Conservation (phyloP, 2,888 invertebrate species). For the Linnaemya tessellans region DNA sequence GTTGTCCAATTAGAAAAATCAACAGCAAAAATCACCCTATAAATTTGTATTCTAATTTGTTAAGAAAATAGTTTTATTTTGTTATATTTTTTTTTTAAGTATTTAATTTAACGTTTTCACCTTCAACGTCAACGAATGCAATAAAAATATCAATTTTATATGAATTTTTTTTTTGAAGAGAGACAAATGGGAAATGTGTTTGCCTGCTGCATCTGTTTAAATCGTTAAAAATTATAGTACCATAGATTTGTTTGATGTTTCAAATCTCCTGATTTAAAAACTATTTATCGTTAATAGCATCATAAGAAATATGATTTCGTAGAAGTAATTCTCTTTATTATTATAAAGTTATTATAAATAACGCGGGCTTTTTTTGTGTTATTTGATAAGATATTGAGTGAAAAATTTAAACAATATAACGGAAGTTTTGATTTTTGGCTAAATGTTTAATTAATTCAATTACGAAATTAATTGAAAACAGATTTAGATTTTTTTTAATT, state of each 20-base stretch:
- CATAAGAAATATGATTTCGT: too few species aligned
- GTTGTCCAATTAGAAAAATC: not conserved
- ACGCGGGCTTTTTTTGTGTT: too few species aligned
- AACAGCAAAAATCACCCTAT: not conserved
- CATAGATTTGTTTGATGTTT: not conserved
- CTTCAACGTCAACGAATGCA: not conserved
- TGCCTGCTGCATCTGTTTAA: not conserved
- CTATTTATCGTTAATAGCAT: not conserved
- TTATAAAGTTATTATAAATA: too few species aligned
- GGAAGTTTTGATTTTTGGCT: too few species aligned
- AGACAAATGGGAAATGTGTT: not conserved
- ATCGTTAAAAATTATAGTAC: not conserved
- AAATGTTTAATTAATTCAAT: too few species aligned
- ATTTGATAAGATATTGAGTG: too few species aligned
- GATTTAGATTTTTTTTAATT: too few species aligned
- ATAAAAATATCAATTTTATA: not conserved
- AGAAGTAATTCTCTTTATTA: too few species aligned
- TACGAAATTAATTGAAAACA: too few species aligned
- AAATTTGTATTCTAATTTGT: not conserved
- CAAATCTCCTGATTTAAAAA: not conserved
- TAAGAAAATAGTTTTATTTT: not conserved
- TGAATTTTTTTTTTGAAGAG: not conserved
- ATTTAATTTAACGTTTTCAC: not conserved
- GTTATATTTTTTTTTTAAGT: not conserved
- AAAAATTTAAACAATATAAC: too few species aligned